Conservation (phyloP, 1,140 invertebrate genomes). For the Drosophila erecta region DNA sequence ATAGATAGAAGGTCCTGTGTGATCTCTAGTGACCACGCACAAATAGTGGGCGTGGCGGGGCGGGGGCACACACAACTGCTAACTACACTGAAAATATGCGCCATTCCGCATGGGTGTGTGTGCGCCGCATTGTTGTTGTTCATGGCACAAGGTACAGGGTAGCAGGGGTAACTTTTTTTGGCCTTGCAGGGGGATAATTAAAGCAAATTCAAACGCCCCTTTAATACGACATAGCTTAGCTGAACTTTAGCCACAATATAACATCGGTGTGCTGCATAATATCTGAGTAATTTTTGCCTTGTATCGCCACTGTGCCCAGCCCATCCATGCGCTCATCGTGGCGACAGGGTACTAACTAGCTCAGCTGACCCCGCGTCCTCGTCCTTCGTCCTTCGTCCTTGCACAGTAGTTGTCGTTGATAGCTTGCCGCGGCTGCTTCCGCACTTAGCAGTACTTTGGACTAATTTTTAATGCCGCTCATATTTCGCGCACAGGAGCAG, state of each 20-base stretch:
- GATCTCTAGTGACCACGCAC: slow-evolving; percentile 8
- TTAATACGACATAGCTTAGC: too few species aligned
- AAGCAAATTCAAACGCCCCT: not conserved
- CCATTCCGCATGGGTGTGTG: slow-evolving; percentile 1
- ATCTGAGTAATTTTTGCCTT: too few species aligned
- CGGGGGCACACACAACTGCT: slow-evolving; percentile 31
- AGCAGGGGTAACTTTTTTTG: slow-evolving; percentile 5
- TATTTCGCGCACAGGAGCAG: slow-evolving; percentile 53
- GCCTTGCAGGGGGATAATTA: not conserved
- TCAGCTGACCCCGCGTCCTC: not conserved
- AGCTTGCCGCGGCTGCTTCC: slow-evolving; percentile 60
- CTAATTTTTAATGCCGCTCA: slow-evolving; percentile 78
- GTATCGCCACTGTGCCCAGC: not conserved
- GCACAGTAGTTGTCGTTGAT: slow-evolving; percentile 51
- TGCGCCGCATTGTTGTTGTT: slow-evolving; percentile 24
- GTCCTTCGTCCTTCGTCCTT: not conserved
- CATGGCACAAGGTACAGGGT: slow-evolving; percentile 2
- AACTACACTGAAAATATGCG: slow-evolving; percentile 73
- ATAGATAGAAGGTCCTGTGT: too few species aligned
- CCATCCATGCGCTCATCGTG: too few species aligned
- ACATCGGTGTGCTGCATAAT: too few species aligned
- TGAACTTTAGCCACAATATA: too few species aligned
- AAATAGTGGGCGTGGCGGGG: not conserved
- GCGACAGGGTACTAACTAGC: not conserved
- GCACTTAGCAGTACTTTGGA: slow-evolving; percentile 78